phyloP scores from a whole-genome alignment of 2,113 vertebrate genomes.

The Brachyistius frenatus region DNA sequence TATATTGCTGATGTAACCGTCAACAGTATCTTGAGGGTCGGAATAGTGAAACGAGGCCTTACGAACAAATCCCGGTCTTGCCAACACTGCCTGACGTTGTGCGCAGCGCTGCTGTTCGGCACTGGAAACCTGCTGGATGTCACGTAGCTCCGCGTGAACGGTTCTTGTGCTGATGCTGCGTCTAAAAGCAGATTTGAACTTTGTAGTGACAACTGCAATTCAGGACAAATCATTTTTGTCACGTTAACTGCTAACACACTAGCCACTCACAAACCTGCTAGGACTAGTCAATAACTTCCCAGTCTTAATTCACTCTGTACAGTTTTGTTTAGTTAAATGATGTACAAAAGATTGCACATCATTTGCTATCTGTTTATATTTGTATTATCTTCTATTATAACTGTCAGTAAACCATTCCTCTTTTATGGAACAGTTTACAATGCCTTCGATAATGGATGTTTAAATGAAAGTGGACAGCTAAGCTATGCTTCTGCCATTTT shows the following conservation, averaged over 20 bases:
- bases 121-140: not conserved
- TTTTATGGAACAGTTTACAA: too few species aligned
- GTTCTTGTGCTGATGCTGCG: constrained; percentile 2
- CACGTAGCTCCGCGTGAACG: not conserved
- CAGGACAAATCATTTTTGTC: not conserved
- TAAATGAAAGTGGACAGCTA: too few species aligned
- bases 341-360: too few species aligned
- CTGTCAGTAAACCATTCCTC: too few species aligned
- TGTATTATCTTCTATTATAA: too few species aligned
- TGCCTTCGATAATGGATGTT: too few species aligned
- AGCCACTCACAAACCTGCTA: not conserved
- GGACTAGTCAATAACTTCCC: not conserved
- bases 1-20: constrained; percentile 29
- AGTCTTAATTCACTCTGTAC: too few species aligned
- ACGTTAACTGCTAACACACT: not conserved
- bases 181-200: not conserved
- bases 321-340: too few species aligned
- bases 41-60: constrained; percentile 16
- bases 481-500: too few species aligned
- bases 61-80: constrained; percentile 17
- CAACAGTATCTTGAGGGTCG: constrained; percentile 19
- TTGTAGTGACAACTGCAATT: not conserved
- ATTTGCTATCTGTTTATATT: too few species aligned
- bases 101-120: not conserved
- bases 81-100: not conserved